Evolutionary conservation across 1,140 invertebrate species (phyloP).

Genomic region (Helicoverpa armigera): DNA sequence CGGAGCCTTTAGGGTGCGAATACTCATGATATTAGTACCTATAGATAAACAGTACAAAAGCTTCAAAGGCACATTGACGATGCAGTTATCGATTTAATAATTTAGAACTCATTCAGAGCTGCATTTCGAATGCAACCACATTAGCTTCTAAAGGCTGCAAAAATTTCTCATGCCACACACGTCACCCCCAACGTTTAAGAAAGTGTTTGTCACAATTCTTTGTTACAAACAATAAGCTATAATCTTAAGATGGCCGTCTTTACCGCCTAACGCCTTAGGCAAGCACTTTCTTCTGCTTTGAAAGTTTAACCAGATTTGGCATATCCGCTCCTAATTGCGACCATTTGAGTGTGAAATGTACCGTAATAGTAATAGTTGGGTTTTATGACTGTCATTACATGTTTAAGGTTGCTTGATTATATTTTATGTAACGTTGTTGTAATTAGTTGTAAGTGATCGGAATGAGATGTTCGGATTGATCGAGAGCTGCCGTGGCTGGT

Average conservation of each 20-base stretch:
- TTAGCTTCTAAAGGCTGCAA: background rate
- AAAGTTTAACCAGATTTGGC: conserved; percentile 25
- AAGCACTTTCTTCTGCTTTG: conserved; percentile 28
- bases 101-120: background rate
- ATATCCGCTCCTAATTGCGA: conserved; percentile 23
- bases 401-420: background rate
- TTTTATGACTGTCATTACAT: conserved; percentile 1
- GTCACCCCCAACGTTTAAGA: conserved; percentile 14
- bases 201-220: conserved; percentile 29
- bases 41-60: no score
- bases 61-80: no score
- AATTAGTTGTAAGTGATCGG: no score
- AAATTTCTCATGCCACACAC: background rate
- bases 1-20: no score
- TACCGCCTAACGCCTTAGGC: conserved; percentile 10
- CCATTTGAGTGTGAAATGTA: background rate
- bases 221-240: conserved; percentile 25
- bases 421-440: background rate
- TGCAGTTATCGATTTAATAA: no score
- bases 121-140: conserved; percentile 3
- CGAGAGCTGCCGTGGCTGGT: no score
- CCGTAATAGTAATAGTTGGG: background rate
- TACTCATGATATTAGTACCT: no score
- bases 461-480: no score
- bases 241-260: conserved; percentile 8